Evolutionary conservation across 2,113 vertebrate genomes (phyloP), one percentile per base, ranked within the genome.

Genomic region (Cyprinodon brontotheroides): DNA sequence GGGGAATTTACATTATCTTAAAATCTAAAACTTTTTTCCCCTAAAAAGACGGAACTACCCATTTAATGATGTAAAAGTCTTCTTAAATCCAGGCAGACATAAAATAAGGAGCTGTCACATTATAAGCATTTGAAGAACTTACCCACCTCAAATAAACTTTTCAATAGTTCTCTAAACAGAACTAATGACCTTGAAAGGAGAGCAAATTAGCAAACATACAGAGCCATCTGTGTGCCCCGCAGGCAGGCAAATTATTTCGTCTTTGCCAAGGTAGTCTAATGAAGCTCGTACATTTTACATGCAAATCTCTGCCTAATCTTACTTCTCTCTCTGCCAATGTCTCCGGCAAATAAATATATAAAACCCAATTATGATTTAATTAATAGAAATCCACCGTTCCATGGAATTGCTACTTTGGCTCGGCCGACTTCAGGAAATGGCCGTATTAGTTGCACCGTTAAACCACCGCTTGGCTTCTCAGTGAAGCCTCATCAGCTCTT

Each of bases 301-400:
- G 93, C 92, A 94, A 94, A 93, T 93, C 92, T 93, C 90, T 85
- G 86, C 89, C 93, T 93, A 94, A 94, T 93, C 93, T 94, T 87
- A 87, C 91, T 91, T 81, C 68, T 91, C 91, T 91, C 91, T 74
- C 80, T 92, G 91, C 92, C 91, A 93, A 89, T 82, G 90, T 92
- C 91, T 89, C 87, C 74, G 78, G 89, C 91, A 94, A 94, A 95
- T 94, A 94, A 94, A 95, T 93, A 94, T 94, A 94, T 93, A 94
- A 95, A 93, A 94, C 92, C 91, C 91, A 93, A 94, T 94, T 94
- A 94, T 92, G 93, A 92, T 94, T 93, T 94, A 94, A 95, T 94
- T 94, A 94, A 94, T 93, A 93, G 92, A 92, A 94, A 92, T 92
- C 91, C 91, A 92, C 86, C 84, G 82, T 93, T 92, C 89, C 85